phyloP scores from a whole-genome alignment of 2,797 vertebrate species.

The Scleropages formosus region DNA sequence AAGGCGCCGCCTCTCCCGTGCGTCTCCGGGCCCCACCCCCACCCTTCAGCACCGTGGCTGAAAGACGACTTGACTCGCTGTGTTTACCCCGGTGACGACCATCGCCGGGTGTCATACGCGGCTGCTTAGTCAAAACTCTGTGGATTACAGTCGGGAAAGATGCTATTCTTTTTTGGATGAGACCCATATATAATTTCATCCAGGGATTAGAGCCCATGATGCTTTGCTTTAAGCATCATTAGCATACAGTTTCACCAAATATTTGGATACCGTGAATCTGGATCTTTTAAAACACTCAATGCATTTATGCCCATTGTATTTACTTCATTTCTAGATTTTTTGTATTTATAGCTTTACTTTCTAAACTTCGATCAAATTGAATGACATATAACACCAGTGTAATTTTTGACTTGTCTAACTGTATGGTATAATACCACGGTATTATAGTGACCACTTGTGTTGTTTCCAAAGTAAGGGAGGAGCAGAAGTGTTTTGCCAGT shows the following conservation, averaged over 20 bases:
- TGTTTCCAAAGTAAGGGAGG: no score
- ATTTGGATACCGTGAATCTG: slow-evolving; percentile 1
- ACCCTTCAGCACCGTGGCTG: slow-evolving; percentile 48
- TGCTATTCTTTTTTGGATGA: slow-evolving; percentile 48
- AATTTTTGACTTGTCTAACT: no score
- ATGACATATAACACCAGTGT: no score
- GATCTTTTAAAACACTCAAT: no score
- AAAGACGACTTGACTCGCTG: slow-evolving; percentile 68
- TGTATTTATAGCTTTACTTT: no score
- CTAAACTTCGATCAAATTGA: no score
- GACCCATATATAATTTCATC: slow-evolving; percentile 65
- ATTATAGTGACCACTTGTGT: no score
- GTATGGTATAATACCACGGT: no score
- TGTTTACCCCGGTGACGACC: slow-evolving; percentile 62
- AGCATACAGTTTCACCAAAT: slow-evolving; percentile 33
- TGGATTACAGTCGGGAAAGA: slow-evolving; percentile 55
- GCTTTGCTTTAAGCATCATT: slow-evolving; percentile 63
- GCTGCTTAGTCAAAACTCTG: slow-evolving; percentile 62
- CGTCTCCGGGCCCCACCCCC: slow-evolving; percentile 19
- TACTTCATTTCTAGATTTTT: no score
- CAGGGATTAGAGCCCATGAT: slow-evolving; percentile 55
- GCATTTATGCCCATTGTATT: no score
- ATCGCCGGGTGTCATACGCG: slow-evolving; percentile 69
- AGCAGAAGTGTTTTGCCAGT: no score
- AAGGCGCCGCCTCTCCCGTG: slow-evolving; percentile 31